Conservation (phyloP, 2,888 invertebrate genomes). For the Prenolepis imparis region DNA sequence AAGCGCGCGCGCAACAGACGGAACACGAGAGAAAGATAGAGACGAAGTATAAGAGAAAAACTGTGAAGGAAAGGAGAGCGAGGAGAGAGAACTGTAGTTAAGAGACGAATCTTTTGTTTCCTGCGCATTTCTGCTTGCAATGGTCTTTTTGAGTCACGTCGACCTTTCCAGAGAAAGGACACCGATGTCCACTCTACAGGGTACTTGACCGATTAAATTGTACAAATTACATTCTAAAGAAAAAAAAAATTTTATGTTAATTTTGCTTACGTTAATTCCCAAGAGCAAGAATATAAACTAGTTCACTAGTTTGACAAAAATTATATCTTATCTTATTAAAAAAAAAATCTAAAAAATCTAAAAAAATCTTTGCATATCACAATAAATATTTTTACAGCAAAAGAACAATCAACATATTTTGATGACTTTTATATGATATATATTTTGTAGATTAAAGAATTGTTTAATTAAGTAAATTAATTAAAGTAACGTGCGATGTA, state of each 20-base stretch:
- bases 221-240: neutral
- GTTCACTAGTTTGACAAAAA: neutral
- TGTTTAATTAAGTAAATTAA: neutral
- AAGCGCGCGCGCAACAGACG: conserved; percentile 20
- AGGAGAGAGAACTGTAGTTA: conserved; percentile 64
- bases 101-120: conserved; percentile 81
- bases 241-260: neutral
- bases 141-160: conserved; percentile 83
- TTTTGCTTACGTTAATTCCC: neutral
- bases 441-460: neutral
- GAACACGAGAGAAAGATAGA: conserved; percentile 44
- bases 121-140: conserved; percentile 72
- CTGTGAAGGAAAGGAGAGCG: conserved; percentile 59
- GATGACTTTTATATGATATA: neutral
- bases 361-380: neutral
- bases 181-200: neutral
- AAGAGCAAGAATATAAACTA: neutral
- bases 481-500: neutral
- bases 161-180: conserved; percentile 63
- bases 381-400: neutral
- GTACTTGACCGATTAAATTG: conserved; percentile 17
- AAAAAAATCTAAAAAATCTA: too few species aligned
- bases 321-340: neutral
- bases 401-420: neutral
- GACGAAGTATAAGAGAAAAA: conserved; percentile 51